Evolutionary conservation across 2,113 vertebrate genomes (phyloP).

Genomic region (Lepidothrix coronata): DNA sequence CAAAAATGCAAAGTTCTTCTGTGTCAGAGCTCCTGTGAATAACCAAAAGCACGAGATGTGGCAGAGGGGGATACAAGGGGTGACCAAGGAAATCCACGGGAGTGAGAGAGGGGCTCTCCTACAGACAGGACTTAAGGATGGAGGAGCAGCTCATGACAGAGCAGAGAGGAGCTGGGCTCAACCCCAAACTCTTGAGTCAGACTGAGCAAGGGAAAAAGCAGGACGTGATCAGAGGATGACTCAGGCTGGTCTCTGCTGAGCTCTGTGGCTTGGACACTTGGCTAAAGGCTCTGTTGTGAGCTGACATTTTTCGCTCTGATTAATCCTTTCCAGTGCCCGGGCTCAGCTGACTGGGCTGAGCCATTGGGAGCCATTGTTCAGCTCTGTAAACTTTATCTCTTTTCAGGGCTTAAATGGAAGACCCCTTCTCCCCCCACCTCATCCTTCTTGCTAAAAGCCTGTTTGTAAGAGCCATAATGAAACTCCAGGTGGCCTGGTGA

Average conservation of each 20-base stretch:
- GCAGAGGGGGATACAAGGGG: neutral
- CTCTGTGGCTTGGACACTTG: slow-evolving; percentile 51
- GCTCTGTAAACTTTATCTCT: slow-evolving; percentile 51
- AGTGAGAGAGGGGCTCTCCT: neutral
- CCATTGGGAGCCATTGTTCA: slow-evolving; percentile 29
- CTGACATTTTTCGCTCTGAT: slow-evolving; percentile 66
- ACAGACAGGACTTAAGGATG: neutral
- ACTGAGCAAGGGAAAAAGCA: neutral
- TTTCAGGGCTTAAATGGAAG: slow-evolving; percentile 46
- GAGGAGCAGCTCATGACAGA: neutral
- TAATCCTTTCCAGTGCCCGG: slow-evolving; percentile 54
- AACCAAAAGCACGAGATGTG: neutral
- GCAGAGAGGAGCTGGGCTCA: neutral
- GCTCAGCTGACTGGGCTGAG: slow-evolving; percentile 64
- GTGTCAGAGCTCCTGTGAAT: neutral
- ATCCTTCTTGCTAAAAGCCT: slow-evolving; percentile 65
- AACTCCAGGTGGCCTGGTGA: slow-evolving; percentile 67
- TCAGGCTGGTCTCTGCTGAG: neutral
- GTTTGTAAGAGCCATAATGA: slow-evolving; percentile 67
- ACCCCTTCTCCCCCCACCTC: slow-evolving; percentile 52
- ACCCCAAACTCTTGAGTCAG: neutral
- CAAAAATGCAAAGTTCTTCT: neutral
- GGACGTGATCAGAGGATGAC: slow-evolving; percentile 13
- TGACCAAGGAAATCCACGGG: neutral
- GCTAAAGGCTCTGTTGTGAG: slow-evolving; percentile 27